Evolutionary conservation across 1,140 invertebrate genomes (phyloP), one percentile per base, ranked within the genome.

Genomic region (Eupeodes corollae): DNA sequence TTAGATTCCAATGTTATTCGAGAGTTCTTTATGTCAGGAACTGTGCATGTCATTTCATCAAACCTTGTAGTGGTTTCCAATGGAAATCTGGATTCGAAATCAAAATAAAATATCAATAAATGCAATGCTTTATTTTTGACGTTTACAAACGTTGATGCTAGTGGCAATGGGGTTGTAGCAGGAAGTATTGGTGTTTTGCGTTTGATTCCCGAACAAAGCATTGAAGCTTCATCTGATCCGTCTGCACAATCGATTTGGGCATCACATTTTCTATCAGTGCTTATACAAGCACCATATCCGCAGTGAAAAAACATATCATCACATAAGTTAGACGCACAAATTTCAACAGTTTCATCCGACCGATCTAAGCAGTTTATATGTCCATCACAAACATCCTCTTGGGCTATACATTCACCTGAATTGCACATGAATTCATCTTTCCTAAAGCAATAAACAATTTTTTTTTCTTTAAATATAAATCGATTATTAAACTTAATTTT

Each of bases 211-310:
- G 8, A 5, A 8, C 21, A 26, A 26, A 26, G 21, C 8, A 26
- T 5, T 3, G 21, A 26, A 26, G 21, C 8, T 8, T 26, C 21
- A 61, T 91, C 88, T 3, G 83, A 83, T 11, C 75, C 74, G 54
- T 86, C 81, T 0, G 68, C 48, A 58, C 84, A 88, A 45, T 88
- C 75, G 32, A 59, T 59, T 2, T 66, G 54, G 0, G 74, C 73
- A 60, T 88, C 72, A 53, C 80, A 83, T 15, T 59, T 63, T 1
- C 58, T 52, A 42, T 75, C 65, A 6, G 70, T 69, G 15, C 71
- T 60, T 6, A 83, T 71, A 50, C 80, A 83, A 11, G 71, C 73
- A 11, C 81, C 79, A 44, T 77, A 79, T 12, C 68, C 59, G 50
- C 80, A 83, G 11, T 72, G 72, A 58, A 77, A 79, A 3, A 70